Base-by-base conservation (phyloP, 2,888 invertebrate genomes). In the Therioaphis trifolii region DNA sequence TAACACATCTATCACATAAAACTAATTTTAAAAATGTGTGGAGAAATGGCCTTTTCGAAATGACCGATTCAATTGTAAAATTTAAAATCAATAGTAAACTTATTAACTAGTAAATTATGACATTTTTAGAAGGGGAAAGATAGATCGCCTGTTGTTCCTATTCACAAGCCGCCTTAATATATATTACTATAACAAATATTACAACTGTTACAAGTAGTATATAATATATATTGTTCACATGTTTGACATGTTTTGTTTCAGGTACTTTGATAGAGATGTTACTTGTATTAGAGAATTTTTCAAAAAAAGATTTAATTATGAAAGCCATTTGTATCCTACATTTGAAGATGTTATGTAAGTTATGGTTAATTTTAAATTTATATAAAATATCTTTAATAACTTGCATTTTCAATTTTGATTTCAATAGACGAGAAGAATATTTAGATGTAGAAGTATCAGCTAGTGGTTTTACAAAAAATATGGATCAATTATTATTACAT, bases 211-310 rank as follows among this genome's bases (percentile, higher is more conserved):
- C n/a, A n/a, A n/a, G n/a, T n/a, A n/a, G n/a, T n/a, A n/a, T n/a
- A n/a, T n/a, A n/a, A n/a, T n/a, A n/a, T n/a, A n/a, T n/a, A n/a
- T n/a, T n/a, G n/a, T n/a, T n/a, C n/a, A n/a, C n/a, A n/a, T n/a
- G n/a, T n/a, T n/a, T n/a, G n/a, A n/a, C n/a, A n/a, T n/a, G 2
- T 85, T 72, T 68, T 63, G 58, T 85, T 87, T 76, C 86, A 95
- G 95, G 88, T 96, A 94, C 89, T 99, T 99, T 89, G 93, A 98
- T 86, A 92, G 99, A 86, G 99, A 99, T 90, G 98, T 99, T 0
- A 93, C 92, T 78, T 98, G 99, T 88, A 91, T 99, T 4, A 91
- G 93, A 76, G 94, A 95, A 86, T 97, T 97, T 90, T 99, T 99
- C 89, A 94, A 93, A 87, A 93, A 93, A 87, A 92, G 96, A 75